Evolutionary conservation across 2,888 invertebrate species (phyloP).

Genomic region (Cheilosia impressa): DNA sequence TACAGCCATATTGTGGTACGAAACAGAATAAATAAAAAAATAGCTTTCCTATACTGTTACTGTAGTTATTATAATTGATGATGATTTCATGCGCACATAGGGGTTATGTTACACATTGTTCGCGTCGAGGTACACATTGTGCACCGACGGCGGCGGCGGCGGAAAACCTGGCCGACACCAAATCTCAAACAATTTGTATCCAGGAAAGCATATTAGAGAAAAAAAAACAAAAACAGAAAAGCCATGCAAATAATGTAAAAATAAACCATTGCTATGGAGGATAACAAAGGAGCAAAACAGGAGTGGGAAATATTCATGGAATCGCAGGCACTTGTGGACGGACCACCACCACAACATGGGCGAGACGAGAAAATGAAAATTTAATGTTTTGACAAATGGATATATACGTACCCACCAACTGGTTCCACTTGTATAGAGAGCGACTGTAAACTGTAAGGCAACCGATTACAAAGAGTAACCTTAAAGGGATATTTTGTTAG

Average conservation of each 20-base stretch:
- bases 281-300: slow-evolving; percentile 3
- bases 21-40: slow-evolving; percentile 3
- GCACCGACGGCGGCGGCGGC: neutral
- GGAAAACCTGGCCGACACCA: slow-evolving; percentile 37
- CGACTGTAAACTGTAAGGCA: neutral
- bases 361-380: slow-evolving; percentile 58
- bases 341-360: slow-evolving; percentile 38
- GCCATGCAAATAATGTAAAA: slow-evolving; percentile 10
- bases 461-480: neutral
- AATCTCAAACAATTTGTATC: slow-evolving; percentile 63
- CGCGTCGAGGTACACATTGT: slow-evolving; percentile 53
- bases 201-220: slow-evolving; percentile 24
- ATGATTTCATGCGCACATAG: slow-evolving; percentile 56
- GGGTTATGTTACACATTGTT: slow-evolving; percentile 56
- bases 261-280: neutral
- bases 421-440: slow-evolving; percentile 9
- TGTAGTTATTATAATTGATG: slow-evolving; percentile 61
- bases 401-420: slow-evolving; percentile 22
- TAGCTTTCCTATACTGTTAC: neutral
- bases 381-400: slow-evolving; percentile 67
- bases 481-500: neutral
- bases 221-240: neutral
- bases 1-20: neutral
- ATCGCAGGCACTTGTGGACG: slow-evolving; percentile 51
- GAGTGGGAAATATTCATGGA: slow-evolving; percentile 49